Percentiles rank a stretch among this genome's conserved stretches.
phyloP scores from a whole-genome alignment of 37 sponge, comb jelly and placozoan species.

The Oscarella lobularis region DNA sequence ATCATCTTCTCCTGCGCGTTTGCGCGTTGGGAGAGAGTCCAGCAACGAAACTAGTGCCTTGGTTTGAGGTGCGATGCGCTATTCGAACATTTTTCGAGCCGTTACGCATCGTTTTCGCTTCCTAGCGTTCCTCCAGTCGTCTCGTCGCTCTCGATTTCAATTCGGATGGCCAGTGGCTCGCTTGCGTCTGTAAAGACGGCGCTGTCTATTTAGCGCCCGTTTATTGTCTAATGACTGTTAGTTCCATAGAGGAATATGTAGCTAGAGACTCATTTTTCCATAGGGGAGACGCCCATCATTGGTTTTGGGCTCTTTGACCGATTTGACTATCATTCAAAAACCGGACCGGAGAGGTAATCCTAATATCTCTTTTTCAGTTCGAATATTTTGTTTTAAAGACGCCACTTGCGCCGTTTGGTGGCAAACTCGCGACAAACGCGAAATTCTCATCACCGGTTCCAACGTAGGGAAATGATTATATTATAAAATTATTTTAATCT shows the following conservation, averaged over 20 bases:
- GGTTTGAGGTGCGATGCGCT: slow-evolving; percentile 44
- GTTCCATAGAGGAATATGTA: not conserved
- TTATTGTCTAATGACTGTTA: slow-evolving; percentile 30
- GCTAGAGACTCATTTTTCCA: too few relatives aligned
- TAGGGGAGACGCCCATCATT: too few relatives aligned
- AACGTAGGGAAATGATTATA: slow-evolving; percentile 33
- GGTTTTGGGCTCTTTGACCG: not conserved
- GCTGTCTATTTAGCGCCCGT: slow-evolving; percentile 44
- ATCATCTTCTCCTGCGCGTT: too few relatives aligned
- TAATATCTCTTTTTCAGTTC: not conserved
- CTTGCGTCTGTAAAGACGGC: slow-evolving; percentile 56
- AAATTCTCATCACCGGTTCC: slow-evolving; percentile 64
- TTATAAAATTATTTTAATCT: too few relatives aligned
- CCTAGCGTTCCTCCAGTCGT: too few relatives aligned
- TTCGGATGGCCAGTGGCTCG: slow-evolving; percentile 73
- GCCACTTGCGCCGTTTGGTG: slow-evolving; percentile 64
- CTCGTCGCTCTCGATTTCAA: too few relatives aligned
- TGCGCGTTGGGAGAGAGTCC: too few relatives aligned
- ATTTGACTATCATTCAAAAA: not conserved
- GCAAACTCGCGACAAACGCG: slow-evolving; percentile 41
- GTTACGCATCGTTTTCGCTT: too few relatives aligned
- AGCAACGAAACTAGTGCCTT: too few relatives aligned
- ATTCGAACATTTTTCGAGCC: not conserved
- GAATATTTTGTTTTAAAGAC: not conserved
- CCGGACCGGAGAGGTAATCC: not conserved